A percentile compares a stretch with the other conserved stretches of the same genome.
phyloP scores from a whole-genome alignment of 2,888 invertebrate genomes.

The Xanthostigma xanthostigma region DNA sequence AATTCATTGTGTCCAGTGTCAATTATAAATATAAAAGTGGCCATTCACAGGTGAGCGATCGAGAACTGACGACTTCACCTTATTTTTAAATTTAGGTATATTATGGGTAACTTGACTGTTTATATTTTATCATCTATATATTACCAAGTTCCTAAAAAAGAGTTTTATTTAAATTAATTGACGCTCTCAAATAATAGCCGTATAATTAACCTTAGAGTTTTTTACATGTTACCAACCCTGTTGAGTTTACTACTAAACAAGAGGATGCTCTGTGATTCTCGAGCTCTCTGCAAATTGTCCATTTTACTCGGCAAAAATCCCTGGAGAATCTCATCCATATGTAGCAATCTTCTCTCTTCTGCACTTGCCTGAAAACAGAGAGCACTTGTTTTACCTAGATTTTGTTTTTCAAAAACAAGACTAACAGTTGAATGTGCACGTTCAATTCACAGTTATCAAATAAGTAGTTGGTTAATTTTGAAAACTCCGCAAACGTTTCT shows the following conservation, averaged over 20 bases:
- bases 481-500: no score
- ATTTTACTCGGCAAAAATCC: slow-evolving; percentile 27
- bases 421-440: not conserved
- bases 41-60: no score
- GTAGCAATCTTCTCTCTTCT: slow-evolving; percentile 25
- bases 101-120: no score
- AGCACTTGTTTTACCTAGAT: not conserved
- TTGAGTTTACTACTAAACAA: slow-evolving; percentile 28
- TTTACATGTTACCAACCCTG: slow-evolving; percentile 20
- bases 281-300: slow-evolving; percentile 23
- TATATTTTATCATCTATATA: no score
- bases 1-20: no score
- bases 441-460: not conserved
- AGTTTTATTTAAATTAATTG: no score
- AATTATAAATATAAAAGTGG: no score
- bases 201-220: no score
- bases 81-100: no score
- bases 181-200: no score
- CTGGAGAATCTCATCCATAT: slow-evolving; percentile 25
- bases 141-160: no score
- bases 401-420: not conserved
- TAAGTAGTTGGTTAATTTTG: not conserved
- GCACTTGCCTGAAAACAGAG: slow-evolving; percentile 22
- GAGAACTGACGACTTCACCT: no score
- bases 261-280: slow-evolving; percentile 27